Evolutionary conservation across 2,888 invertebrate species (phyloP).

Genomic region (Xanthia icteritia): DNA sequence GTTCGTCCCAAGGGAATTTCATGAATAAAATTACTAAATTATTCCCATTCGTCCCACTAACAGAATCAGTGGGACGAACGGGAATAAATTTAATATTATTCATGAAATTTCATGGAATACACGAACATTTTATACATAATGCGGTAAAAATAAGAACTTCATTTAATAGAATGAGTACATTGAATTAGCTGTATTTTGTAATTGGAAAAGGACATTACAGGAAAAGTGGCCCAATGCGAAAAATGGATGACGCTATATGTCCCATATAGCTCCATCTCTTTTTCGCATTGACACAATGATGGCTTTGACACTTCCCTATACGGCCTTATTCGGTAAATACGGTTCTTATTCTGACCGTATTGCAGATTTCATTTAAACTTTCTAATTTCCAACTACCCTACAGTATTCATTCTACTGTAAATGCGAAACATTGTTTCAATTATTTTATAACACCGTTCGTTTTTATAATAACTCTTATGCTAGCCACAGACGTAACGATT

Average conservation of each 20-base stretch:
- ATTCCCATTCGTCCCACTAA: too few species aligned
- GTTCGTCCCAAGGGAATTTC: too few species aligned
- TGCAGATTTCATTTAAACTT: not conserved
- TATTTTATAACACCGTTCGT: constrained; percentile 28
- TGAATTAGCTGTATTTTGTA: not conserved
- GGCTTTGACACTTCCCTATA: not conserved
- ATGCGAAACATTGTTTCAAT: constrained; percentile 48
- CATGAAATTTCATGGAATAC: too few species aligned
- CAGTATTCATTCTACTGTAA: constrained; percentile 43
- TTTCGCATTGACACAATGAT: not conserved
- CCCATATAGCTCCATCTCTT: not conserved
- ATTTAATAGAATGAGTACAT: not conserved
- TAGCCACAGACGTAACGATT: too few species aligned
- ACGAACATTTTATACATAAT: not conserved
- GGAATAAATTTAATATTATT: too few species aligned
- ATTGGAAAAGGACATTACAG: not conserved
- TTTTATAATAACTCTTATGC: constrained; percentile 14
- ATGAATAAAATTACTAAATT: too few species aligned
- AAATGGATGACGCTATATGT: not conserved
- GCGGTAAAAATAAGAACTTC: constrained; percentile 14
- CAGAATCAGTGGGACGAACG: too few species aligned
- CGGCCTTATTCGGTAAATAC: too few species aligned
- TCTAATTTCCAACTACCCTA: constrained; percentile 28
- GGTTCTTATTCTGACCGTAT: constrained; percentile 22
- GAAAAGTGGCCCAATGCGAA: not conserved